Conservation (phyloP, 1,140 invertebrate genomes). For the Agrilus planipennis region DNA sequence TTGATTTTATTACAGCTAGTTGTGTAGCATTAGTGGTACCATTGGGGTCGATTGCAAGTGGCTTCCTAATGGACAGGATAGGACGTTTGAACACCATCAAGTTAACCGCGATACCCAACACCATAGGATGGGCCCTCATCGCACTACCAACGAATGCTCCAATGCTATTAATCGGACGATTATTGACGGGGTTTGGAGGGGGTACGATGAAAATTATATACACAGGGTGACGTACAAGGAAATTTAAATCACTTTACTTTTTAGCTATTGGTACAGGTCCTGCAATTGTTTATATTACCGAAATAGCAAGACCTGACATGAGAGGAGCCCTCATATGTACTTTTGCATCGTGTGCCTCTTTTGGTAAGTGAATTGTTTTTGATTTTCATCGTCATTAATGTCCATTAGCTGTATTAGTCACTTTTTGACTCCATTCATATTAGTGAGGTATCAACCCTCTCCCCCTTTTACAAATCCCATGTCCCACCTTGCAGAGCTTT, state of each 20-base stretch:
- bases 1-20: slow-evolving; percentile 42
- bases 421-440: too few relatives aligned
- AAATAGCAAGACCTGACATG: slow-evolving; percentile 44
- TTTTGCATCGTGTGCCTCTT: slow-evolving; percentile 40
- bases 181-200: slow-evolving; percentile 45
- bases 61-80: slow-evolving; percentile 44
- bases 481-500: too few relatives aligned
- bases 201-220: slow-evolving; percentile 28
- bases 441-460: too few relatives aligned
- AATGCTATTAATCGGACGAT: slow-evolving; percentile 42
- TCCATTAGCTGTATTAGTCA: too few relatives aligned
- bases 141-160: slow-evolving; percentile 33
- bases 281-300: slow-evolving; percentile 48
- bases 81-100: slow-evolving; percentile 48
- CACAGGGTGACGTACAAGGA: background rate
- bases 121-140: slow-evolving; percentile 47
- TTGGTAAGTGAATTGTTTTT: too few relatives aligned
- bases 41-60: slow-evolving; percentile 37
- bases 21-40: slow-evolving; percentile 39
- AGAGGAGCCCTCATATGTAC: slow-evolving; percentile 43
- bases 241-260: background rate
- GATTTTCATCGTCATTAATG: too few relatives aligned
- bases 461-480: too few relatives aligned
- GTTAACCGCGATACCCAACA: slow-evolving; percentile 42
- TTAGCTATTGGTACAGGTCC: slow-evolving; percentile 42